Evolutionary conservation across 2,113 vertebrate genomes (phyloP), one percentile per base, ranked within the genome.

Genomic region (Pachyramphus minor): DNA sequence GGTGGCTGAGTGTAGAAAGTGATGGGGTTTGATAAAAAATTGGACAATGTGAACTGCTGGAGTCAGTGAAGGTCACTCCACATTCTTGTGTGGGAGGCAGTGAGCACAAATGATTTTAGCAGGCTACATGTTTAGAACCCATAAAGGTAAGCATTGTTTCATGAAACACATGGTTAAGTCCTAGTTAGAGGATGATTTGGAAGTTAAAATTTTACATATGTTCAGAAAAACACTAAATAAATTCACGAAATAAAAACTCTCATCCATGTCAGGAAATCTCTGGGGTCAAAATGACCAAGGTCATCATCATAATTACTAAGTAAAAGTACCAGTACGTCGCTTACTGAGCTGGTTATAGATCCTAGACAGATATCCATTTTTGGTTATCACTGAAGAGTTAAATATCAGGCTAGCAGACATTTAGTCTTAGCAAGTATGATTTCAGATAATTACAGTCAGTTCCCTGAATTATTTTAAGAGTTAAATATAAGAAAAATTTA

Each of bases 81-180:
- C 14, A 3, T 45, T 69, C 73, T 74, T 62, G 25, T 31, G 42
- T 53, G n/a, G 23, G 53, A 33, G 8, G 31, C 59, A 62, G 28
- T 1, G 2, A 73, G n/a, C 23, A 31, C 6, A 28, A 62, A 27
- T 74, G 4, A 42, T 69, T 71, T 75, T 52, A 58, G 45, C n/a
- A 56, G 31, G 28, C 45, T 77, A 19, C 13, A 33, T 13, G 7
- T 67, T 66, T 49, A 74, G 35, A 75, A 37, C 39, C 62, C 27
- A 28, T 66, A 47, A 35, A 76, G 76, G 3, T 25, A 31, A 69
- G 23, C 30, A 12, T 56, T 81, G 52, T 18, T 83, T 63, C 27
- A 35, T 6, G 0, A 11, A 75, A 77, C 5, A n/a, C 0, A 3
- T 6, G 14, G 58, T 23, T 76, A 81, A 77, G 2, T 64, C 33